Evolutionary conservation across 1,140 invertebrate genomes (phyloP).

Genomic region (Anastrepha obliqua): DNA sequence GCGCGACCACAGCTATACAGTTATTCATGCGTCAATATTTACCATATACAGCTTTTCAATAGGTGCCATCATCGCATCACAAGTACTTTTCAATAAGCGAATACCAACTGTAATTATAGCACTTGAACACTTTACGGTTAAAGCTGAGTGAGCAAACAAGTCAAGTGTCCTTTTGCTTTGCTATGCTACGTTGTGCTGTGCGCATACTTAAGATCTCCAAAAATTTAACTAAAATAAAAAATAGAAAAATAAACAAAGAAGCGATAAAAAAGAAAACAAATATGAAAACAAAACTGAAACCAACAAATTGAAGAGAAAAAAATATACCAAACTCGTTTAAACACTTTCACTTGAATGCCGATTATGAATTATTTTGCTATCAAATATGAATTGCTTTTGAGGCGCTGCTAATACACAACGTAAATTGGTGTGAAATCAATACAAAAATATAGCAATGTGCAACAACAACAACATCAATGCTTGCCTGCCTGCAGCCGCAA

Average conservation of each 20-base stretch:
- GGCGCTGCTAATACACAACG: neutral
- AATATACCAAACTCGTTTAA: constrained; percentile 48
- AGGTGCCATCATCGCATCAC: neutral
- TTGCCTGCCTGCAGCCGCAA: neutral
- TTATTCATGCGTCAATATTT: no score
- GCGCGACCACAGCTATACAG: no score
- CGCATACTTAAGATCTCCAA: neutral
- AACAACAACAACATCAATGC: neutral
- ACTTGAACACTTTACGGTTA: neutral
- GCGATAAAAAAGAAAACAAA: neutral
- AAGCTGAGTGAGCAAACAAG: neutral
- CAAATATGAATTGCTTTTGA: constrained; percentile 29
- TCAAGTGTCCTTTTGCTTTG: neutral
- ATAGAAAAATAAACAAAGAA: neutral
- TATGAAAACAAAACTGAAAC: neutral
- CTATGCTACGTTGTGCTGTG: neutral
- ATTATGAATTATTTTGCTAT: constrained; percentile 24
- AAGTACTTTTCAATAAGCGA: neutral
- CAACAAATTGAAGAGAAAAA: neutral
- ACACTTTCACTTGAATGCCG: constrained; percentile 35
- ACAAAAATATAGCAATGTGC: neutral
- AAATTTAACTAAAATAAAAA: neutral
- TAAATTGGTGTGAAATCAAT: neutral
- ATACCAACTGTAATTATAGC: neutral
- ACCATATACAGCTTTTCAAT: neutral